Base-by-base conservation (phyloP, 2,113 vertebrate genomes). In the Onychostoma macrolepis region DNA sequence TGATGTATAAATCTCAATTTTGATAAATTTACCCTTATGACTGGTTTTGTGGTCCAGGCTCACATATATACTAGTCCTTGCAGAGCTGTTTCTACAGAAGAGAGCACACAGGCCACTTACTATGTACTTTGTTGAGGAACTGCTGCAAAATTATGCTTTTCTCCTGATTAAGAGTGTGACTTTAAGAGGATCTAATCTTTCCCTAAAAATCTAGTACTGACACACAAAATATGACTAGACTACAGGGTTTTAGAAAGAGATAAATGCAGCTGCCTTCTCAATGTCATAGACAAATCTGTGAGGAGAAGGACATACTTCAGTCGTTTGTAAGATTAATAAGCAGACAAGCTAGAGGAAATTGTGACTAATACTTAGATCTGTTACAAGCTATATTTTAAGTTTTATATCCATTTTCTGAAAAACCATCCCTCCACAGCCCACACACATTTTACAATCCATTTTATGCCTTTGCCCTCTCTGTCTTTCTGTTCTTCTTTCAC, bases 111-210 rank as follows among this genome's bases (percentile, higher is more conserved):
- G 21, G 8, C 0, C 21, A n/a, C 21, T 43, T n/a, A 30, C 26
- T 26, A 50, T 79, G 33, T 21, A 33, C 45, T 53, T 38, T 0
- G 8, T 38, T 38, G 19, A 33, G 19, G 17, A 56, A 9, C 17
- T 36, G 19, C 24, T 58, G 24, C 2, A 80, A 38, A 33, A 21
- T 41, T n/a, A 38, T n/a, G 12, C 3, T n/a, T 36, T 15, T 5
- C 53, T 56, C 28, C 17, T 45, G 41, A 26, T 56, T 56, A 56
- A 79, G 28, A 33, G 19, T 8, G 0, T 56, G 76, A 79, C 4
- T 69, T 43, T 82, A 67, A 48, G 41, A 69, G 17, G 26, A 69
- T 69, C n/a, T 82, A 82, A 65, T 48, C 80, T 21, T 50, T 83
- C 41, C n/a, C 0, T 33, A 48, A 83, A 65, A 33, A 48, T 2